These are phyloP conservation scores for Rhamnusium bicolor DNA, from an alignment of 2,888 invertebrate species.

Conservation along the genomic window DNA sequence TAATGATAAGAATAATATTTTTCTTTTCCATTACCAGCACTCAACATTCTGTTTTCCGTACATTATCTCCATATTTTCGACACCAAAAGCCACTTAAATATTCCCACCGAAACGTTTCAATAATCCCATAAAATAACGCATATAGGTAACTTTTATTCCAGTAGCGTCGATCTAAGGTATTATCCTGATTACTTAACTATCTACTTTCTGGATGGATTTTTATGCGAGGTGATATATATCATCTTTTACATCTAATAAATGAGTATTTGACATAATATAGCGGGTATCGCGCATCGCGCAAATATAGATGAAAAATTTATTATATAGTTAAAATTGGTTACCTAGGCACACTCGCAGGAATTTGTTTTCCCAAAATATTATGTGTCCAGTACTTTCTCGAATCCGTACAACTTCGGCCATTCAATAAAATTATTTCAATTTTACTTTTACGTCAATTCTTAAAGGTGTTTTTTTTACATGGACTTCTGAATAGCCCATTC, in stretches of 20 bases:
- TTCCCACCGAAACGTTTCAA: constrained; percentile 11
- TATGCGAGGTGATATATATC: not conserved
- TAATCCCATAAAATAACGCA: constrained; percentile 36
- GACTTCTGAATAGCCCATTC: too few relatives aligned
- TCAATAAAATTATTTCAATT: too few relatives aligned
- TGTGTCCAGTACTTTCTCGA: too few relatives aligned
- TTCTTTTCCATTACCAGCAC: constrained; percentile 7
- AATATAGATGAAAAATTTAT: too few relatives aligned
- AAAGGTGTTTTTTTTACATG: too few relatives aligned
- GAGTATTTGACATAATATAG: not conserved
- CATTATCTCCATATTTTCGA: constrained; percentile 23
- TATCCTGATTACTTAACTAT: not conserved
- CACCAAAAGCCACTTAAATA: constrained; percentile 32
- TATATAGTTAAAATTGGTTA: too few relatives aligned
- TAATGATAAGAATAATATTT: constrained; percentile 14
- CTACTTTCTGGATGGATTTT: not conserved
- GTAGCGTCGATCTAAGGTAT: not conserved
- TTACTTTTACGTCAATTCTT: too few relatives aligned
- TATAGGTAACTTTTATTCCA: constrained; percentile 25
- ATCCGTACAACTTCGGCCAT: too few relatives aligned
- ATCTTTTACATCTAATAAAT: not conserved
- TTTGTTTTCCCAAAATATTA: too few relatives aligned
- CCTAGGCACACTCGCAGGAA: too few relatives aligned
- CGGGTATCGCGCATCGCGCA: too few relatives aligned
- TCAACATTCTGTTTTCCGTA: constrained; percentile 5